phyloP scores from a whole-genome alignment of 2,888 invertebrate species.

The Pandemis cinnamomeana region DNA sequence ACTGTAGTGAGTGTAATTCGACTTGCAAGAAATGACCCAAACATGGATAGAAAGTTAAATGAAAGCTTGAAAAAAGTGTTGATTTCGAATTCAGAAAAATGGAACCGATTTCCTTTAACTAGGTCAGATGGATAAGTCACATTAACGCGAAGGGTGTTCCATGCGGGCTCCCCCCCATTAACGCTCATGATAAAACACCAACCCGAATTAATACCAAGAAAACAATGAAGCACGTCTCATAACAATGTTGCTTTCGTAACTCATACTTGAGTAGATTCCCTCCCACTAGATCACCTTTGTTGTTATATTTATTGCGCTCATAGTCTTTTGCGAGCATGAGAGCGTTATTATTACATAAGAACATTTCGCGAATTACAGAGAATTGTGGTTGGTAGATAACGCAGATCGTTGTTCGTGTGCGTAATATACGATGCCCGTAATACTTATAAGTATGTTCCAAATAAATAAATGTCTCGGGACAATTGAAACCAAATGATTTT shows the following conservation, averaged over 20 bases:
- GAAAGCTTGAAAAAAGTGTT: background rate
- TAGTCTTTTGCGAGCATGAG: conserved; percentile 23
- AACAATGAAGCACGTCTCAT: conserved; percentile 37
- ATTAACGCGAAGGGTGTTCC: background rate
- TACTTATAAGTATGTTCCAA: background rate
- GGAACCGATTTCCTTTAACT: conserved; percentile 1
- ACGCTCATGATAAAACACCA: conserved; percentile 28
- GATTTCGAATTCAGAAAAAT: background rate
- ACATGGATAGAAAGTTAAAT: too few relatives aligned
- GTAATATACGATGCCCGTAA: background rate
- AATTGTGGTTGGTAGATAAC: conserved; percentile 6
- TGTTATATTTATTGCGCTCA: conserved; percentile 28
- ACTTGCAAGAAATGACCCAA: too few relatives aligned
- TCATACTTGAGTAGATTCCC: conserved; percentile 25
- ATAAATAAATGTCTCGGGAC: too few relatives aligned
- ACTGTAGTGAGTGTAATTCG: too few relatives aligned
- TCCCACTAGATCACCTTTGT: conserved; percentile 35
- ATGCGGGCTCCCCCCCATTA: conserved; percentile 26
- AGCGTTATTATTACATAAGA: conserved; percentile 25
- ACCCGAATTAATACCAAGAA: conserved; percentile 33
- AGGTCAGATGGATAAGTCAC: background rate
- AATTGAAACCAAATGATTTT: too few relatives aligned
- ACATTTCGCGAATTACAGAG: conserved; percentile 5
- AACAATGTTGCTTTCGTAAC: conserved; percentile 35
- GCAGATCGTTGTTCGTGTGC: background rate